Conservation (phyloP, 2,797 vertebrate species). For the Rachycentron canadum region DNA sequence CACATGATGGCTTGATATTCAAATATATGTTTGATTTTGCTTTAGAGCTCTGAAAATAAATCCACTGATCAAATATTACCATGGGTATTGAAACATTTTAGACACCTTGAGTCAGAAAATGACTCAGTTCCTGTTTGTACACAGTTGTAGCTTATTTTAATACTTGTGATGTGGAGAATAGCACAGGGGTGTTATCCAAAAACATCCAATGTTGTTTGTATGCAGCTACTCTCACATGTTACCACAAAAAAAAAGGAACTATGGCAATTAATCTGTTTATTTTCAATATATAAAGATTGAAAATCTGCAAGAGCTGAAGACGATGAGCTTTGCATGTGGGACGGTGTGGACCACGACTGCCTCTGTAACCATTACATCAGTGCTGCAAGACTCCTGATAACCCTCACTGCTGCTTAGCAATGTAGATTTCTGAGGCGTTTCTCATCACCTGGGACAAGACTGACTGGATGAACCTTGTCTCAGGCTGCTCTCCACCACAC, state of each 20-base stretch:
- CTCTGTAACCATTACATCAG: slow-evolving; percentile 74
- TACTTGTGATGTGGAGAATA: not conserved
- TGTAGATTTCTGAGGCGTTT: slow-evolving; percentile 51
- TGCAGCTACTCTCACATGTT: not conserved
- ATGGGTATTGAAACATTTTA: slow-evolving; percentile 7
- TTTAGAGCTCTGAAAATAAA: slow-evolving; percentile 19
- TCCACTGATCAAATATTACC: slow-evolving; percentile 24
- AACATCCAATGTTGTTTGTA: not conserved
- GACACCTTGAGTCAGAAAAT: slow-evolving; percentile 15
- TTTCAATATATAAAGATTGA: not conserved
- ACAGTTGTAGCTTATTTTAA: not conserved
- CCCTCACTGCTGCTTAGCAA: slow-evolving; percentile 46
- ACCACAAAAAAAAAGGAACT: not conserved
- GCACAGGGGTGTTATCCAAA: not conserved
- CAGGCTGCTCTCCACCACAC: slow-evolving; percentile 13
- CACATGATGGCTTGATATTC: slow-evolving; percentile 48
- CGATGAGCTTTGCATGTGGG: slow-evolving; percentile 14
- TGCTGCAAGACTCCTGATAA: slow-evolving; percentile 55
- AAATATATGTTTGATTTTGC: slow-evolving; percentile 54
- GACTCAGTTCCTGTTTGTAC: not conserved
- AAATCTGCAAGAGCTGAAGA: not conserved
- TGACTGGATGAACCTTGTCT: slow-evolving; percentile 21
- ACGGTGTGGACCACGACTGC: slow-evolving; percentile 8
- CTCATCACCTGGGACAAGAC: slow-evolving; percentile 57
- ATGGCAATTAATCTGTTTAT: not conserved